Evolutionary conservation across 2,113 vertebrate genomes (phyloP), one percentile per base, ranked within the genome.

Genomic region (Petrocephalus microphthalmus): DNA sequence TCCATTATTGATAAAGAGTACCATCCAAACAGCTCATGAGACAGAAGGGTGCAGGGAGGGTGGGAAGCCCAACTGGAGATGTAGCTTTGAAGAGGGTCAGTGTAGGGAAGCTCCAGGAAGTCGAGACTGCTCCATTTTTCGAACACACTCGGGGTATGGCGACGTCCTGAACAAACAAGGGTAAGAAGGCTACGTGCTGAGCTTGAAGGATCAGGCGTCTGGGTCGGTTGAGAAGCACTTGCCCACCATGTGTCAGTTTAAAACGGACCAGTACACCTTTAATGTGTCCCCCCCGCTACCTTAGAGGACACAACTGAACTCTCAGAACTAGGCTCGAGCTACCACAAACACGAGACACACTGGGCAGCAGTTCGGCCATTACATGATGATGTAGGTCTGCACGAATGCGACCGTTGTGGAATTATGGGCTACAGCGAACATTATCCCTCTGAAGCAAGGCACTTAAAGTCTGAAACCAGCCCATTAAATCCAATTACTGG

Each of bases 1-100:
- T 95, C 91, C 91, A 95, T 95, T 94, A 95, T 94, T 95, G 92
- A 95, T 95, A 93, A 94, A 94, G 89, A 92, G 90, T 90, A 94
- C 92, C 92, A 95, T 94, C 92, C 91, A 94, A 92, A 93, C 94
- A 92, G 91, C 92, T 93, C 92, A 91, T 94, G 92, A 93, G 93
- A 92, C 89, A 89, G 85, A 89, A 92, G 87, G 56, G 87, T 29
- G 20, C n/a, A 53, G 33, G 29, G 51, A 52, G 84, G 25, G 84
- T 7, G 17, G 53, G 45, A 51, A 45, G 20, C 8, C 60, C 60
- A 64, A 64, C n/a, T 11, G n/a, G n/a, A 64, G 10, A 64, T 64
- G n/a, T 47, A 25, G 29, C 15, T 78, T 78, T 78, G 22, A 25
- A 25, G 45, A 42, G 88, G 19, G 83, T 42, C 71, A 78, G 71